These are phyloP conservation scores for Watsonalla binaria DNA, from an alignment of 2,888 invertebrate species.

Conservation along the genomic window DNA sequence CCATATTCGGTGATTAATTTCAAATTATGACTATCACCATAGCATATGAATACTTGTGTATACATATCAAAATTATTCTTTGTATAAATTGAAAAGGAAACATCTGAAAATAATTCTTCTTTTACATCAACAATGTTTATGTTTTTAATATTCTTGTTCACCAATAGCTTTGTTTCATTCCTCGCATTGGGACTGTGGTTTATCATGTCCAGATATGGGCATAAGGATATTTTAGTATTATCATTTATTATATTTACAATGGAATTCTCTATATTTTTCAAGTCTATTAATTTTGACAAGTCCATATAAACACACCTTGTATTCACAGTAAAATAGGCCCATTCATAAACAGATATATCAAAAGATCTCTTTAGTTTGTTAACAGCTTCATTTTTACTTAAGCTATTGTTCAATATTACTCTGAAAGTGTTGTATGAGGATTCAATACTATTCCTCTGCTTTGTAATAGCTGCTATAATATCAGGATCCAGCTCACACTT, in stretches of 20 bases:
- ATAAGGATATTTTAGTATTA: constrained; percentile 84
- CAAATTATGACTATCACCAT: constrained; percentile 89
- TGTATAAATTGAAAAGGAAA: constrained; percentile 68
- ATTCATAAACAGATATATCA: constrained; percentile 80
- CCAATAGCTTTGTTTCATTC: constrained; percentile 71
- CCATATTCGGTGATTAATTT: constrained; percentile 93
- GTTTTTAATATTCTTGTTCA: constrained; percentile 49
- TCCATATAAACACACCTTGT: constrained; percentile 90
- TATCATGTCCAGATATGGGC: constrained; percentile 93
- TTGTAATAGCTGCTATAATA: constrained; percentile 71
- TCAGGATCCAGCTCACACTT: constrained; percentile 77
- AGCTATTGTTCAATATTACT: constrained; percentile 55
- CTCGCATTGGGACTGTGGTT: constrained; percentile 86
- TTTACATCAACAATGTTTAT: constrained; percentile 43
- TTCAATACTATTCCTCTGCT: constrained; percentile 70
- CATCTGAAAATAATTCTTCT: constrained; percentile 52
- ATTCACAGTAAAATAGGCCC: constrained; percentile 92
- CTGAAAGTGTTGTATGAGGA: constrained; percentile 64
- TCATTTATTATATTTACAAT: constrained; percentile 71
- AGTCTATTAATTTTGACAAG: constrained; percentile 58
- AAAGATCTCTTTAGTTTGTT: constrained; percentile 60
- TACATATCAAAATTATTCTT: constrained; percentile 78
- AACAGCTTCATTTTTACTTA: constrained; percentile 56
- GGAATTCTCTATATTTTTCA: constrained; percentile 59
- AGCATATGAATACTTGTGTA: constrained; percentile 92